phyloP scores from a whole-genome alignment of 2,888 invertebrate species.

The Melieria crassipennis region DNA sequence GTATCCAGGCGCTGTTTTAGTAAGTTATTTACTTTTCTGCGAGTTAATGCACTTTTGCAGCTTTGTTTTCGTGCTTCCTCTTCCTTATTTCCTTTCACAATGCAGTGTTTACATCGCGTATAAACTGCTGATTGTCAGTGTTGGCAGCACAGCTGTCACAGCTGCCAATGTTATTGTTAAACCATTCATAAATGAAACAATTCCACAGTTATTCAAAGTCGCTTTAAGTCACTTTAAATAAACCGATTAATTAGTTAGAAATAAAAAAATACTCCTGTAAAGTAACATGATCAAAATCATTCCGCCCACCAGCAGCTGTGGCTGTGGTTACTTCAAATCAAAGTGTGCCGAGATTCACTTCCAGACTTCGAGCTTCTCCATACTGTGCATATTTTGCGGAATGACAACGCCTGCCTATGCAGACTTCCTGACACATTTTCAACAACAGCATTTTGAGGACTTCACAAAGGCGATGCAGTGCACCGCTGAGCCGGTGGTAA shows the following conservation, averaged over 20 bases:
- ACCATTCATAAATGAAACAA: too few species aligned
- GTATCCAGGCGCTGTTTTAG: constrained; percentile 2
- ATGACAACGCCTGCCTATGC: constrained; percentile 38
- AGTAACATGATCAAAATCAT: constrained; percentile 35
- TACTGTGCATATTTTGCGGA: constrained; percentile 46
- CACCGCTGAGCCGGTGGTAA: constrained; percentile 22
- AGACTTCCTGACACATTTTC: constrained; percentile 44
- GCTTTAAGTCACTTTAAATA: too few species aligned
- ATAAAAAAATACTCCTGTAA: background rate
- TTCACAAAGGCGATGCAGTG: constrained; percentile 26
- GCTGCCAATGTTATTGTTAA: too few species aligned
- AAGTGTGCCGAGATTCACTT: constrained; percentile 52
- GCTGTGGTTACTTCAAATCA: constrained; percentile 29
- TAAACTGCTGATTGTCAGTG: constrained; percentile 5
- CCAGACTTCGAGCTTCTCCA: constrained; percentile 39
- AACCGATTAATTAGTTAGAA: constrained; percentile 7
- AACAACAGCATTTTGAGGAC: constrained; percentile 39
- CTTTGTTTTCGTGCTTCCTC: background rate
- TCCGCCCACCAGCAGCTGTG: constrained; percentile 18
- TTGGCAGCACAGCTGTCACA: too few species aligned
- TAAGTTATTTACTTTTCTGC: background rate
- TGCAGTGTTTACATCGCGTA: background rate
- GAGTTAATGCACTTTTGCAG: too few species aligned
- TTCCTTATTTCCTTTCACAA: background rate
- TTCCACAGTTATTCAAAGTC: too few species aligned